These are phyloP conservation scores for Chitala chitala DNA, from an alignment of 2,113 vertebrate species.

Conservation along the genomic window DNA sequence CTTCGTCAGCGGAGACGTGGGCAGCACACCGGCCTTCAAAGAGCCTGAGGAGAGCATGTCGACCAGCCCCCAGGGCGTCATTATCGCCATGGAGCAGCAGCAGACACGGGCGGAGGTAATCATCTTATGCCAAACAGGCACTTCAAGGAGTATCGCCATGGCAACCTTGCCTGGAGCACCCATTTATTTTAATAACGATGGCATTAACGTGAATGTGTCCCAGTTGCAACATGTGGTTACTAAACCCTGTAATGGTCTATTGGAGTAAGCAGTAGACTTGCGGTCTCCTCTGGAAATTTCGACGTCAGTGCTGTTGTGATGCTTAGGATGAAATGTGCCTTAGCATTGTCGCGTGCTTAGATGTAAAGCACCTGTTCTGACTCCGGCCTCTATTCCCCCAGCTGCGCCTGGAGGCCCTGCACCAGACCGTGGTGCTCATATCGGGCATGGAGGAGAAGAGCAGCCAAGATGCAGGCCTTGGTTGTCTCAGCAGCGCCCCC, in stretches of 20 bases:
- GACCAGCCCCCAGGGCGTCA: conserved; percentile 83
- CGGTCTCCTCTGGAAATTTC: too few species aligned
- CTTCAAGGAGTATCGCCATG: neutral
- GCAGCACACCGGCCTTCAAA: conserved; percentile 82
- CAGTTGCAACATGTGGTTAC: too few species aligned
- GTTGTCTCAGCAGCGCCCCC: conserved; percentile 55
- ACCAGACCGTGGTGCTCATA: conserved; percentile 90
- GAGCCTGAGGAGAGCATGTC: conserved; percentile 93
- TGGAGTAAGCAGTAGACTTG: too few species aligned
- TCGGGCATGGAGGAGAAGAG: conserved; percentile 97
- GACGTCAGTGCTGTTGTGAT: too few species aligned
- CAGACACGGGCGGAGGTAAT: conserved; percentile 86
- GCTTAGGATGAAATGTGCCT: too few species aligned
- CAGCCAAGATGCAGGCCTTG: conserved; percentile 58
- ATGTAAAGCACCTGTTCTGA: neutral
- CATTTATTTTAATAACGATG: too few species aligned
- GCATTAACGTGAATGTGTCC: too few species aligned
- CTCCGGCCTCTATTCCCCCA: conserved; percentile 43
- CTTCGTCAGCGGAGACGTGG: conserved; percentile 90
- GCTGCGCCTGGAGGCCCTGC: conserved; percentile 91
- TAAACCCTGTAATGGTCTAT: too few species aligned
- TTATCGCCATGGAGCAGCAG: conserved; percentile 93
- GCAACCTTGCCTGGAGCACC: too few species aligned
- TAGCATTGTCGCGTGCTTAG: too few species aligned
- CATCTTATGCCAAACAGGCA: neutral